Evolutionary conservation across 1,140 invertebrate species (phyloP).

Genomic region (Patella vulgata): DNA sequence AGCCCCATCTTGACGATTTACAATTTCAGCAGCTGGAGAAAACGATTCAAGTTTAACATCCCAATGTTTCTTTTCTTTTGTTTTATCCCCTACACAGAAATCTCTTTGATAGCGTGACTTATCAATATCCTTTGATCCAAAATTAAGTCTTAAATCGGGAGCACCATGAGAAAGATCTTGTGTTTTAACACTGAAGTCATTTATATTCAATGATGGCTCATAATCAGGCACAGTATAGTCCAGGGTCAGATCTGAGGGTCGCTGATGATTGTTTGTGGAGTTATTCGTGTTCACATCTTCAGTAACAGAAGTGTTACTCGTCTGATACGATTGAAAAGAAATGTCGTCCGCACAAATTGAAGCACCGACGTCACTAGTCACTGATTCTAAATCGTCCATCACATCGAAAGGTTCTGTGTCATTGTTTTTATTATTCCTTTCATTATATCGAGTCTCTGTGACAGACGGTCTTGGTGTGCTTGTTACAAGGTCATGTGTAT

Average conservation of each 20-base stretch:
- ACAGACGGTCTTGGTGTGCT: constrained; percentile 23
- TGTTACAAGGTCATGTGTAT: constrained; percentile 20
- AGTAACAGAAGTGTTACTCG: no score
- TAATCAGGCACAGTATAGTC: no score
- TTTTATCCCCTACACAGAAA: constrained; percentile 28
- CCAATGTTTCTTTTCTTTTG: constrained; percentile 30
- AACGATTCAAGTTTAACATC: constrained; percentile 39
- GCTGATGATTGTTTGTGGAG: no score
- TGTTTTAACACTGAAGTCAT: background rate
- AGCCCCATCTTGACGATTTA: constrained; percentile 28
- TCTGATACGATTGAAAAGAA: no score
- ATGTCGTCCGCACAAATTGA: no score
- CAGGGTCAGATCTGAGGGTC: no score
- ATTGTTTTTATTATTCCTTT: constrained; percentile 8
- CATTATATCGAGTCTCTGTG: background rate
- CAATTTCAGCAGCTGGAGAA: constrained; percentile 33
- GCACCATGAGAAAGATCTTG: background rate
- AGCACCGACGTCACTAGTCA: no score
- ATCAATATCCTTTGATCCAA: constrained; percentile 39
- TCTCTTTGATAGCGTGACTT: constrained; percentile 35
- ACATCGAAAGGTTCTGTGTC: constrained; percentile 14
- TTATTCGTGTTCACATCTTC: no score
- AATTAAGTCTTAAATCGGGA: constrained; percentile 19
- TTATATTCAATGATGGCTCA: background rate
- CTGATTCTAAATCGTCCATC: constrained; percentile 7